Percentiles rank a stretch among this genome's conserved stretches.
phyloP scores from a whole-genome alignment of 2,797 vertebrate genomes.

The Acropternis orthonyx region DNA sequence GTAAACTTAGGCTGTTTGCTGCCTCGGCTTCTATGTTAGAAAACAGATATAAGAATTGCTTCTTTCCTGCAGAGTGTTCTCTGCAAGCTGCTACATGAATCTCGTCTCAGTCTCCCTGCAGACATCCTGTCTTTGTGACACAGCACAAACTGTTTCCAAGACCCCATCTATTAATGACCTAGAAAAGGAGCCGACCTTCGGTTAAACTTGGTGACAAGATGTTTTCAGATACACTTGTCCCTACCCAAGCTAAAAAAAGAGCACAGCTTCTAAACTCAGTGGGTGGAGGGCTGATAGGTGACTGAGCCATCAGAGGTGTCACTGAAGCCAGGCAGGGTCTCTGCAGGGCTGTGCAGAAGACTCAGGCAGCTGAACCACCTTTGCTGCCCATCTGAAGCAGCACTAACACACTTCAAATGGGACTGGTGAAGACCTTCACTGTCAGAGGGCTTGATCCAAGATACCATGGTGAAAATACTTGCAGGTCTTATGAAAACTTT shows the following conservation, averaged over 20 bases:
- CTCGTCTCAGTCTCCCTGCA: background rate
- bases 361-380: background rate
- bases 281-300: background rate
- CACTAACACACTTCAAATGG: background rate
- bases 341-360: background rate
- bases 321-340: accelerated
- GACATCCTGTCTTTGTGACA: conserved; percentile 34
- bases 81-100: background rate
- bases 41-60: conserved; percentile 9
- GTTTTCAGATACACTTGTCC: background rate
- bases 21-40: background rate
- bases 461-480: background rate
- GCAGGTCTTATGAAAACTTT: background rate
- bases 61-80: conserved; percentile 2
- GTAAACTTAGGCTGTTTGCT: background rate
- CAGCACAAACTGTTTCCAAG: background rate
- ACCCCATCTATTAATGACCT: background rate
- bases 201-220: background rate
- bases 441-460: background rate
- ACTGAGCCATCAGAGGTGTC: background rate
- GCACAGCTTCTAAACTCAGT: conserved; percentile 34
- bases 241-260: background rate
- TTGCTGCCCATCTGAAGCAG: background rate
- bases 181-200: background rate
- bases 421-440: background rate